Conservation (phyloP, 2,113 vertebrate species). For the Malurus cyaneus region DNA sequence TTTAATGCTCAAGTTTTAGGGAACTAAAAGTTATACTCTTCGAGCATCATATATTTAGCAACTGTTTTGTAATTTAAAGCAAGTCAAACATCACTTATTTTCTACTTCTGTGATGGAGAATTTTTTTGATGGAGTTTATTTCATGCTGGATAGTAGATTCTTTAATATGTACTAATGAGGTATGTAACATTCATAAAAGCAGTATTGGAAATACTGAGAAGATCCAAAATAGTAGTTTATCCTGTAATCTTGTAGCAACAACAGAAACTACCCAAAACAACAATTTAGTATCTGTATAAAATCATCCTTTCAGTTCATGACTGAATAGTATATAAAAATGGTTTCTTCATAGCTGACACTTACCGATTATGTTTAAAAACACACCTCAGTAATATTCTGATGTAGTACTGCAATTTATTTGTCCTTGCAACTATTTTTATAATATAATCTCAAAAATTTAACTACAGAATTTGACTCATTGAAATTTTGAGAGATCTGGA, state of each 20-base stretch:
- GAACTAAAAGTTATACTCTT: not conserved
- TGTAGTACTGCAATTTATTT: not conserved
- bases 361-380: not conserved
- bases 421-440: not conserved
- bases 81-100: not conserved
- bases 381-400: not conserved
- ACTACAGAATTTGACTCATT: not conserved
- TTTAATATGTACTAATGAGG: not conserved
- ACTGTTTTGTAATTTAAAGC: not conserved
- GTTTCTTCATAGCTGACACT: not conserved
- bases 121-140: not conserved
- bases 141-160: not conserved
- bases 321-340: not conserved
- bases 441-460: not conserved
- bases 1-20: not conserved
- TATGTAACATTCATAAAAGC: not conserved
- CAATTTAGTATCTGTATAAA: not conserved
- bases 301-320: not conserved
- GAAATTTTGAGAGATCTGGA: not conserved
- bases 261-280: not conserved
- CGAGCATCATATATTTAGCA: not conserved
- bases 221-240: not conserved
- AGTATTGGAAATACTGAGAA: not conserved
- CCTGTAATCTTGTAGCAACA: not conserved
- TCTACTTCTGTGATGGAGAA: not conserved